Percentiles rank a stretch among this genome's conserved stretches.
Evolutionary conservation across 2,888 invertebrate genomes (phyloP).

Genomic region (Dichetophora obliterata): DNA sequence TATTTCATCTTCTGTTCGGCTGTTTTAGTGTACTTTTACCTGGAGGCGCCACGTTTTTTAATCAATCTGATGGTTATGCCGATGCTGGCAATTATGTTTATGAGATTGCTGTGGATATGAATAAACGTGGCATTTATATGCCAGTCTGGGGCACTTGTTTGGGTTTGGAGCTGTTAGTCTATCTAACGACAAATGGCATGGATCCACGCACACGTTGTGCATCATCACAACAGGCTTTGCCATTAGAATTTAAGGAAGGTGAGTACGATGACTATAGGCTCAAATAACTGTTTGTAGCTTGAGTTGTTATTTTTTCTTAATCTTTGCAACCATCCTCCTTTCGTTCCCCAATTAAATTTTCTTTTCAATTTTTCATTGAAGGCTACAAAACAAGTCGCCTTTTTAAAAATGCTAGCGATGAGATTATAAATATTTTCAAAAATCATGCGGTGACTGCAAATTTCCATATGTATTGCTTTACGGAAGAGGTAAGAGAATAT

Average conservation of each 20-base stretch:
- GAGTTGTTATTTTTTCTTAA: background rate
- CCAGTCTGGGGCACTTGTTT: slow-evolving; percentile 92
- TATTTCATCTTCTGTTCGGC: background rate
- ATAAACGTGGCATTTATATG: slow-evolving; percentile 78
- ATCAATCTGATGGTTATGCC: slow-evolving; percentile 79
- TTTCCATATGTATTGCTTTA: slow-evolving; percentile 80
- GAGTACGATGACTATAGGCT: slow-evolving; percentile 58
- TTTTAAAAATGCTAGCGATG: slow-evolving; percentile 74
- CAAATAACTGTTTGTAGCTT: no score
- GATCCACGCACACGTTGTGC: slow-evolving; percentile 77
- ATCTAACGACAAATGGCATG: slow-evolving; percentile 72
- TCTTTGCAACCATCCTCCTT: no score
- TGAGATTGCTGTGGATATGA: slow-evolving; percentile 77
- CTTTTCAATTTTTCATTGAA: slow-evolving; percentile 23
- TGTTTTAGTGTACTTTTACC: slow-evolving; percentile 80
- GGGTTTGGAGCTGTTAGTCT: slow-evolving; percentile 85
- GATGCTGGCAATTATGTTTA: slow-evolving; percentile 81
- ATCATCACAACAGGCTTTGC: slow-evolving; percentile 74
- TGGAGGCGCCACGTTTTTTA: slow-evolving; percentile 83
- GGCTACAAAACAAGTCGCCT: slow-evolving; percentile 72
- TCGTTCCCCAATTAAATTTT: background rate
- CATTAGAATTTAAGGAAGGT: slow-evolving; percentile 79
- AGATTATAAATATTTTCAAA: slow-evolving; percentile 74
- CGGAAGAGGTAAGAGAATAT: slow-evolving; percentile 71
- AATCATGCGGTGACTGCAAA: slow-evolving; percentile 80